A percentile compares a stretch with the other conserved stretches of the same genome.
phyloP scores from a whole-genome alignment of 2,888 invertebrate species.

The Caprella mutica region DNA sequence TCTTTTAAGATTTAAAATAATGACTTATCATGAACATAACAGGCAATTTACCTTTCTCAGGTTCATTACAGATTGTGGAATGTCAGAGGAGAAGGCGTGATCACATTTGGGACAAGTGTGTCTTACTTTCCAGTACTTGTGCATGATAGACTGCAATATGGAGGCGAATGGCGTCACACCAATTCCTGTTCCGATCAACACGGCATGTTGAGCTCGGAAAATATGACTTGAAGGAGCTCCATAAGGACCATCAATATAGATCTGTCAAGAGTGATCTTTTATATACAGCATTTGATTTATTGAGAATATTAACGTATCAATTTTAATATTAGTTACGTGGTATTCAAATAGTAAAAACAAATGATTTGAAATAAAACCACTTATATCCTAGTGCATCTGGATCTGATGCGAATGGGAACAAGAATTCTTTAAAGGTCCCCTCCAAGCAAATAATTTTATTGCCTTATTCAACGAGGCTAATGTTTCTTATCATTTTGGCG shows the following conservation, averaged over 20 bases:
- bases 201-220: constrained; percentile 86
- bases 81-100: constrained; percentile 72
- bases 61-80: constrained; percentile 70
- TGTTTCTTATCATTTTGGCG: no score
- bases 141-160: constrained; percentile 86
- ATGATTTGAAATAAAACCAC: no score
- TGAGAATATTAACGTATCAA: no score
- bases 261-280: constrained; percentile 47
- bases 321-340: no score
- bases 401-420: no score
- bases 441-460: no score
- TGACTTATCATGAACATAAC: no score
- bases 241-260: constrained; percentile 88
- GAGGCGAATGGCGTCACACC: constrained; percentile 95
- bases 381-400: no score
- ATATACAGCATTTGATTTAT: not conserved
- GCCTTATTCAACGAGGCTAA: no score
- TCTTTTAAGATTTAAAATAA: no score
- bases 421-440: no score
- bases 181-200: constrained; percentile 85
- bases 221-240: constrained; percentile 91
- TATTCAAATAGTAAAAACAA: no score
- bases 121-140: constrained; percentile 73
- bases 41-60: constrained; percentile 60
- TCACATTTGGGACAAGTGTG: constrained; percentile 73